Evolutionary conservation across 2,888 invertebrate genomes (phyloP).

Genomic region (Drosophila buzzatii): DNA sequence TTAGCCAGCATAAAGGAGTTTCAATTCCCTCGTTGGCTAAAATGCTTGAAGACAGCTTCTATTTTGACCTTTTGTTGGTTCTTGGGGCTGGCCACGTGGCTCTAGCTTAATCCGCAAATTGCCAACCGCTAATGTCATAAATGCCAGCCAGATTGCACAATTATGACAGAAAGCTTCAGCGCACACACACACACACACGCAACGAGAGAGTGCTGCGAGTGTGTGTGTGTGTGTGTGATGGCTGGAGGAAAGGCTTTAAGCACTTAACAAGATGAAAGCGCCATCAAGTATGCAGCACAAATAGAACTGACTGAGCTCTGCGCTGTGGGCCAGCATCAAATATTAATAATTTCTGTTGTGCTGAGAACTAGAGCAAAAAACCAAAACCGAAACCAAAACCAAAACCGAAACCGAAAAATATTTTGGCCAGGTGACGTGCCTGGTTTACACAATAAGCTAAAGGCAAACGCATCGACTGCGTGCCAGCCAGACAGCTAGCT

Average conservation of each 20-base stretch:
- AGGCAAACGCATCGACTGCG: conserved; percentile 70
- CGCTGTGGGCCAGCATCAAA: conserved; percentile 53
- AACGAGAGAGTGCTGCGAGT: no score
- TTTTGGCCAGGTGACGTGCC: conserved; percentile 73
- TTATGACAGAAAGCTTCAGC: conserved; percentile 65
- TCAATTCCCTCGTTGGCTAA: neutral
- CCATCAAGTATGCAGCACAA: conserved; percentile 75
- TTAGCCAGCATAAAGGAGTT: neutral
- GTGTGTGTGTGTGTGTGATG: no score
- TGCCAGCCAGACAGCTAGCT: conserved; percentile 29
- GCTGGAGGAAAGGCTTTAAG: conserved; percentile 67
- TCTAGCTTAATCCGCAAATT: conserved; percentile 41
- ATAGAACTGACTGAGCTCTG: conserved; percentile 35
- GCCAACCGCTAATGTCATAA: conserved; percentile 68
- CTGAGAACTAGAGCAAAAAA: conserved; percentile 64
- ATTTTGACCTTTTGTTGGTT: conserved; percentile 9
- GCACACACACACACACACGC: neutral
- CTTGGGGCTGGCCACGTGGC: conserved; percentile 22
- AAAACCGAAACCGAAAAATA: conserved; percentile 26
- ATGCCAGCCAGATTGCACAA: conserved; percentile 69
- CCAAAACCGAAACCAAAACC: conserved; percentile 34
- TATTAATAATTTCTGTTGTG: conserved; percentile 74
- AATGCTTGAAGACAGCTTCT: conserved; percentile 5
- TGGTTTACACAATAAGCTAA: conserved; percentile 73
- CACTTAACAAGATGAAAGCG: conserved; percentile 76